Evolutionary conservation across 2,888 invertebrate genomes (phyloP), one percentile per base, ranked within the genome.

Genomic region (Teleogryllus oceanicus): DNA sequence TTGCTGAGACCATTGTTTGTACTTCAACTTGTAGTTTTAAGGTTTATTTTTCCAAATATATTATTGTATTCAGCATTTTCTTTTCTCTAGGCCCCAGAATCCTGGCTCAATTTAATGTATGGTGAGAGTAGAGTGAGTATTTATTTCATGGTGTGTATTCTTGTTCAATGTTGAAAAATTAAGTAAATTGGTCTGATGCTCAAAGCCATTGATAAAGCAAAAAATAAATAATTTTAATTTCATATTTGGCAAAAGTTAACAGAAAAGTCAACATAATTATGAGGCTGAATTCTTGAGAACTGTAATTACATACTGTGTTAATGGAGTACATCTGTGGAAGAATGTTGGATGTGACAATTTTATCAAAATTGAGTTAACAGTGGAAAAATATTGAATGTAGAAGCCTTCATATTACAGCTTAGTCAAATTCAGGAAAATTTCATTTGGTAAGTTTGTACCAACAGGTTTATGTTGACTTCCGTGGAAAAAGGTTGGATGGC

Each of bases 71-170:
- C 16, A 78, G 2, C 21, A 11, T 24, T 51, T 37, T 76, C 62
- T 21, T 79, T 80, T 76, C 79, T 5, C 37, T 37, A 81, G 81
- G 80, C 81, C 13, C 82, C 82, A 24, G 80, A 80, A 49, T 50
- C 16, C 37, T 82, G 82, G 82, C 76, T 82, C 37, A 76, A 79
- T 13, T 74, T 50, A 20, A 76, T 75, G 24, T 80, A 81, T 80
- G 81, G 81, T 13, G 80, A 78, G 16, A 81, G 37, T 50, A 79
- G 79, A 80, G 82, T 82, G 16, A 80, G 78, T 49, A 74, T 12
- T n/a, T n/a, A 12, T n/a, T 50, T 50, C 49, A 77, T 50, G 12
- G 49, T 50, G 10, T 77, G 49, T n/a, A 49, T 37, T 37, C 37
- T 37, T 37, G 37, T 5, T 5, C 8, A 8, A 37, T 37, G 37